Conservation (phyloP, 2,113 vertebrate species). For the Podarcis raffonei region DNA sequence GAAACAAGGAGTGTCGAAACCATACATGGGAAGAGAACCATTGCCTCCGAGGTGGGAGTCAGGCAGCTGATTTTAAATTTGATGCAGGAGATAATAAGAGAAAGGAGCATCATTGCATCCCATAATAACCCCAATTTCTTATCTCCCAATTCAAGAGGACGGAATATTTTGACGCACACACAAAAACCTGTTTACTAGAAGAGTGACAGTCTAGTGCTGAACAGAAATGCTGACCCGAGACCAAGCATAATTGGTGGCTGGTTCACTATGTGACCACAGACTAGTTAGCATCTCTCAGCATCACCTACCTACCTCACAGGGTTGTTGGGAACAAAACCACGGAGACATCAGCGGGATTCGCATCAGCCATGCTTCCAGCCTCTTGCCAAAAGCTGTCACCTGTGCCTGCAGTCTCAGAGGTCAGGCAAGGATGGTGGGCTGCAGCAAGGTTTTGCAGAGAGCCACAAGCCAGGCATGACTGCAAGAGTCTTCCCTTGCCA, state of each 20-base stretch:
- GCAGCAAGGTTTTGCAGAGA: neutral
- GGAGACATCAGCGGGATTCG: too few species aligned
- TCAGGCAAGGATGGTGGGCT: too few species aligned
- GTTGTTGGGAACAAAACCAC: conserved; percentile 56
- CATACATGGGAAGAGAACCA: too few species aligned
- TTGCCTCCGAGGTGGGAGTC: too few species aligned
- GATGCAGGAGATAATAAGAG: neutral
- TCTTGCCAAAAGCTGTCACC: too few species aligned
- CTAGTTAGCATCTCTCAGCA: too few species aligned
- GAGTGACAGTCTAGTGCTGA: neutral
- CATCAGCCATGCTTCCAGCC: too few species aligned
- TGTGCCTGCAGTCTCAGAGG: too few species aligned
- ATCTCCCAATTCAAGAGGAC: neutral
- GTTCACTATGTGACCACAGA: too few species aligned
- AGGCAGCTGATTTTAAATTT: neutral
- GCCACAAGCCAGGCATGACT: neutral
- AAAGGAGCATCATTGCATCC: neutral
- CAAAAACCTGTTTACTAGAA: neutral
- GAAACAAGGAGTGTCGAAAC: neutral
- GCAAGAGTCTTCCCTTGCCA: neutral
- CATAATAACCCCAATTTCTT: neutral
- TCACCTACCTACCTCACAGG: neutral
- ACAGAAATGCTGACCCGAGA: neutral
- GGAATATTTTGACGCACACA: neutral
- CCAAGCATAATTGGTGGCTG: too few species aligned